Conservation (phyloP, 1,140 invertebrate species). For the Macrocentrus cingulum region DNA sequence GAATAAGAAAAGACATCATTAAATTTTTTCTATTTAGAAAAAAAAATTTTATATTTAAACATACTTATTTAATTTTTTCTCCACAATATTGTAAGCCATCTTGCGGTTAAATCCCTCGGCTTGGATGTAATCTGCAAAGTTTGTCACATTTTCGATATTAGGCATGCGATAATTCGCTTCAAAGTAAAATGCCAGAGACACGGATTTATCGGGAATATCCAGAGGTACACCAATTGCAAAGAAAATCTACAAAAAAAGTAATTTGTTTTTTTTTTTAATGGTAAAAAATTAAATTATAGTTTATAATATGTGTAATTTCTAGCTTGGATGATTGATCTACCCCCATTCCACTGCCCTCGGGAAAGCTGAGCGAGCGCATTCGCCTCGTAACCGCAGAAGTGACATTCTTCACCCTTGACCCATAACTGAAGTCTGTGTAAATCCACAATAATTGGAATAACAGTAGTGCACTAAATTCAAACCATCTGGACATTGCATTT, state of each 20-base stretch:
- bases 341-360: slow-evolving; percentile 46
- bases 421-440: slow-evolving; percentile 23
- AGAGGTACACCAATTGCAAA: slow-evolving; percentile 52
- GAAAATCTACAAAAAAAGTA: slow-evolving; percentile 46
- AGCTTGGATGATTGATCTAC: slow-evolving; percentile 46
- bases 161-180: slow-evolving; percentile 55
- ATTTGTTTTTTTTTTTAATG: too few species aligned
- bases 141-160: slow-evolving; percentile 32
- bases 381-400: slow-evolving; percentile 42
- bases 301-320: too few species aligned
- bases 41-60: too few species aligned
- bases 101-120: slow-evolving; percentile 43
- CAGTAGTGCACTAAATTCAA: slow-evolving; percentile 6
- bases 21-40: too few species aligned
- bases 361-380: slow-evolving; percentile 48
- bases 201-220: slow-evolving; percentile 48
- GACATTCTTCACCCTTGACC: slow-evolving; percentile 39
- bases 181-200: slow-evolving; percentile 53
- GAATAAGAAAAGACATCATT: too few species aligned
- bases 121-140: slow-evolving; percentile 33
- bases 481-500: slow-evolving; percentile 3
- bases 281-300: too few species aligned
- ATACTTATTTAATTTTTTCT: slow-evolving; percentile 49
- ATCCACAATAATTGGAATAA: slow-evolving; percentile 28
- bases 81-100: slow-evolving; percentile 43